Percentiles rank a stretch among this genome's conserved stretches.
Evolutionary conservation across 1,140 invertebrate species (phyloP).

Genomic region (Procambarus clarkii): DNA sequence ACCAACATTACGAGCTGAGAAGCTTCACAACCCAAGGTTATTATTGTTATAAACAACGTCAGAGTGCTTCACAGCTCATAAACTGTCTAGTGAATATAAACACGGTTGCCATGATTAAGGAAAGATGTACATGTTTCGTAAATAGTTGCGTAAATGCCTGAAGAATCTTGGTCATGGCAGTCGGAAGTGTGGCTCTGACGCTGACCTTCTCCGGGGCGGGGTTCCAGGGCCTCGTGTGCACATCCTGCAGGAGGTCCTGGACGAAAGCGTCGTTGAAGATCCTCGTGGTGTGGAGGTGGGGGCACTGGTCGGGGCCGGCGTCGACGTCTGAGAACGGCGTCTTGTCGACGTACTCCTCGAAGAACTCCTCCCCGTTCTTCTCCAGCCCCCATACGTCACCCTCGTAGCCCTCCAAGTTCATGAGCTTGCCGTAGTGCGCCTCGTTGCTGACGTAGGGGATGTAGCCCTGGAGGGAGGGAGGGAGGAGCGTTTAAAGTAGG

Average conservation of each 20-base stretch:
- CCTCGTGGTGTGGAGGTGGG: background rate
- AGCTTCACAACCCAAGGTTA: too few relatives aligned
- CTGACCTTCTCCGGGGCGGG: background rate
- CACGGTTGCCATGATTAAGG: too few relatives aligned
- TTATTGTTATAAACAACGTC: too few relatives aligned
- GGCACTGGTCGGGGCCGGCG: background rate
- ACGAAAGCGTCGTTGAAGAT: background rate
- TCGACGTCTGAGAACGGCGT: background rate
- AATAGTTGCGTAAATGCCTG: too few relatives aligned
- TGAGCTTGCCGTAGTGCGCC: background rate
- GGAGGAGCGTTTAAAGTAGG: background rate
- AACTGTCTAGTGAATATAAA: too few relatives aligned
- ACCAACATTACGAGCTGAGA: too few relatives aligned
- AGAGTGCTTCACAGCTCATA: too few relatives aligned
- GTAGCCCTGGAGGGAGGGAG: background rate
- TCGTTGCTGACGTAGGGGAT: constrained; percentile 27
- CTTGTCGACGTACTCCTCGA: background rate
- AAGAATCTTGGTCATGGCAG: too few relatives aligned
- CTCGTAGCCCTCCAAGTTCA: background rate
- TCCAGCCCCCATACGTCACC: background rate
- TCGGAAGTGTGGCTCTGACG: background rate
- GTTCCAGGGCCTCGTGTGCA: background rate
- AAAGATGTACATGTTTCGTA: too few relatives aligned
- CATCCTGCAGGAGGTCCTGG: background rate
- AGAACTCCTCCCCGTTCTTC: background rate